A percentile compares a stretch with the other conserved stretches of the same genome.
Conservation (phyloP, 1,140 invertebrate genomes). For the Magallana angulata region DNA sequence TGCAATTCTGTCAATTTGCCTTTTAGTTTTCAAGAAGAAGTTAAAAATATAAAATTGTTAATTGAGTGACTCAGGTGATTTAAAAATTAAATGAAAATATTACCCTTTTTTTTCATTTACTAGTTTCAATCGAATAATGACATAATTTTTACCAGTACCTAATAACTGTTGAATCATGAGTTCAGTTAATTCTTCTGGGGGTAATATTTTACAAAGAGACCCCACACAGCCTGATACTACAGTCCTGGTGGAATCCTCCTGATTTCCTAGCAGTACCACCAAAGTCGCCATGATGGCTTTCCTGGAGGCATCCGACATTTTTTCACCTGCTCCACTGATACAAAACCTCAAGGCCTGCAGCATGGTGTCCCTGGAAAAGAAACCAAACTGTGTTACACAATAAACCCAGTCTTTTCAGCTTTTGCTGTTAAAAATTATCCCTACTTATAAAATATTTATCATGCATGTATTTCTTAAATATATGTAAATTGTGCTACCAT, state of each 20-base stretch:
- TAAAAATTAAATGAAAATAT: too few relatives aligned
- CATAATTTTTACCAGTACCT: constrained; percentile 77
- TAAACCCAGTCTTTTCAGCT: neutral
- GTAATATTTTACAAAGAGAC: constrained; percentile 88
- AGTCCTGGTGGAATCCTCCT: constrained; percentile 89
- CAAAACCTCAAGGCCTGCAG: constrained; percentile 92
- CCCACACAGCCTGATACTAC: constrained; percentile 93
- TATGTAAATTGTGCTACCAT: too few relatives aligned
- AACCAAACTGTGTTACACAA: neutral
- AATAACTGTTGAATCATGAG: constrained; percentile 89
- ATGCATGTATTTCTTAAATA: too few relatives aligned
- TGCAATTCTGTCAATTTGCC: too few relatives aligned
- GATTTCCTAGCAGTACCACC: constrained; percentile 84
- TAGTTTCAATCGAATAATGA: too few relatives aligned
- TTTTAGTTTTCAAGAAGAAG: too few relatives aligned
- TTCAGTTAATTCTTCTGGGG: constrained; percentile 87
- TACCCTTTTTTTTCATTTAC: too few relatives aligned
- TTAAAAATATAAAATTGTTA: too few relatives aligned
- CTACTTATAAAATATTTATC: neutral
- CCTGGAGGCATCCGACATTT: constrained; percentile 90
- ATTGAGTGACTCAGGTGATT: too few relatives aligned
- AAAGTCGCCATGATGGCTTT: constrained; percentile 88
- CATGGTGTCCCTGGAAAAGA: constrained; percentile 88
- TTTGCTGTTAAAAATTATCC: neutral
- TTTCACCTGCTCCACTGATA: constrained; percentile 90